Evolutionary conservation across 1,140 invertebrate species (phyloP).

Genomic region (Trinorchestia longiramus): DNA sequence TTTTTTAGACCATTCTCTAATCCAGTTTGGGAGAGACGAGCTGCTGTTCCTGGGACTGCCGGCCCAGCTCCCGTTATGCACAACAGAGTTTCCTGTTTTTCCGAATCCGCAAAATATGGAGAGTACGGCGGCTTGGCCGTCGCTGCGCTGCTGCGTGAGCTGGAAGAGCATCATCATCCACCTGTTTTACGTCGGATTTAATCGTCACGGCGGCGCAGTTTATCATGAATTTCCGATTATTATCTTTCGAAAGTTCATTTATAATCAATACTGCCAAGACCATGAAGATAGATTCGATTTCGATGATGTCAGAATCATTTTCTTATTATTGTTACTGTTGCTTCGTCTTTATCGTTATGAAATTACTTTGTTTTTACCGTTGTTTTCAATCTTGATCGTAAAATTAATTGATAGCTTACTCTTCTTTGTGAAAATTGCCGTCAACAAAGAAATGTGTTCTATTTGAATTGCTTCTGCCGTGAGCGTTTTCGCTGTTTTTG

Average conservation of each 20-base stretch:
- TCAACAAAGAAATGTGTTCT: neutral
- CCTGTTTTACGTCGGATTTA: neutral
- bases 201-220: neutral
- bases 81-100: constrained; percentile 41
- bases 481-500: neutral
- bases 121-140: constrained; percentile 28
- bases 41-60: constrained; percentile 4
- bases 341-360: neutral
- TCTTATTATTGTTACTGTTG: neutral
- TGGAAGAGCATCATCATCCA: neutral
- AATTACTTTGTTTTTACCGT: neutral
- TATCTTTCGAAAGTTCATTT: neutral
- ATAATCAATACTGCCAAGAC: neutral
- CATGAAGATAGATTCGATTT: neutral
- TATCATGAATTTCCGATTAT: neutral
- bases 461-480: neutral
- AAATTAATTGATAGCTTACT: neutral
- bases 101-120: constrained; percentile 45
- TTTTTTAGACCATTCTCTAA: constrained; percentile 34
- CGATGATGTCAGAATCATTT: neutral
- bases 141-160: neutral
- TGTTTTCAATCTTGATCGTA: neutral
- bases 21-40: constrained; percentile 48
- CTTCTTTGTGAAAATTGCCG: neutral
- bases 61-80: constrained; percentile 4